These are phyloP conservation scores for Melanotaenia boesemani DNA, from an alignment of 2,797 vertebrate species.

Conservation along the genomic window DNA sequence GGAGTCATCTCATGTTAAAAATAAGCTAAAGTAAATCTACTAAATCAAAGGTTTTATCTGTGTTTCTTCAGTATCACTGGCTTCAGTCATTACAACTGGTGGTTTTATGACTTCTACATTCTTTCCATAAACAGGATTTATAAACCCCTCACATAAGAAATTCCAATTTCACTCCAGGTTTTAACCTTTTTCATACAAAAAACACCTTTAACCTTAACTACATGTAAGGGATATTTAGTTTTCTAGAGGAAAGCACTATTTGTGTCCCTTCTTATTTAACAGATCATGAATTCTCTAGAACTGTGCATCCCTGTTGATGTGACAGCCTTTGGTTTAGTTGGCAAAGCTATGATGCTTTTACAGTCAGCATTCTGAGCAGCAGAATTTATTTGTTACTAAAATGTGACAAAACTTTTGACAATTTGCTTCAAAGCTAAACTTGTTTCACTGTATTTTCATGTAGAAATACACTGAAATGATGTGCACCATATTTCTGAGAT, in stretches of 20 bases:
- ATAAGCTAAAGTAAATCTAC: no score
- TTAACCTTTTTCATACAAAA: no score
- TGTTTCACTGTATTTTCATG: constrained; percentile 32
- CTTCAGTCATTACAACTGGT: no score
- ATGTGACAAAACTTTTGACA: constrained; percentile 22
- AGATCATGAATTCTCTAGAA: constrained; percentile 3
- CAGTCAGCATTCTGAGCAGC: neutral
- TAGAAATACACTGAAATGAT: constrained; percentile 52
- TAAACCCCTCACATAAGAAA: no score
- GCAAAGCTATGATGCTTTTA: constrained; percentile 11
- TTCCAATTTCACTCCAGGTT: no score
- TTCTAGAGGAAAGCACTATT: neutral
- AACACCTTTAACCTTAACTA: neutral
- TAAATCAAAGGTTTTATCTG: no score
- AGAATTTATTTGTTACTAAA: constrained; percentile 44
- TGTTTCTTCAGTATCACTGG: no score
- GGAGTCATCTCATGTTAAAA: no score
- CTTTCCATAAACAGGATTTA: no score
- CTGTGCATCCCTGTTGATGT: neutral
- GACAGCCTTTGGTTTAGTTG: constrained; percentile 21
- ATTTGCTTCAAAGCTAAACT: constrained; percentile 36
- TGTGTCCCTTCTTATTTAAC: neutral
- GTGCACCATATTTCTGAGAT: constrained; percentile 44
- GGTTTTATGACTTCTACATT: no score
- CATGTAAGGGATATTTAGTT: neutral